phyloP scores from a whole-genome alignment of 2,797 vertebrate species.

The Neosalanx taihuensis region DNA sequence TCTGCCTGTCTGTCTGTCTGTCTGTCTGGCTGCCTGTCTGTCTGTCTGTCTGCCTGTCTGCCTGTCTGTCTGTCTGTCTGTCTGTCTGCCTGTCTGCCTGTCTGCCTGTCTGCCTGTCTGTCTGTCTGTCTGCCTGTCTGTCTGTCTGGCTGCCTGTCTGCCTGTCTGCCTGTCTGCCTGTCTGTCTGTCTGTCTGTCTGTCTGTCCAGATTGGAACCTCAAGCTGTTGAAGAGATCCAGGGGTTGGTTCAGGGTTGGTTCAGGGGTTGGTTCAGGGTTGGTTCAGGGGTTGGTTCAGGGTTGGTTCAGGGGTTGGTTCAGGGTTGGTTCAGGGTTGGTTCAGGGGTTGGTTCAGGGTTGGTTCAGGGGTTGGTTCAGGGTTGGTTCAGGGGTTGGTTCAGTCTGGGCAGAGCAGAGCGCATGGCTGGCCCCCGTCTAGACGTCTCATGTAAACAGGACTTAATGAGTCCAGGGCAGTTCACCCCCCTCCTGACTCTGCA shows the following conservation, averaged over 20 bases:
- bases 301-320: too few species aligned
- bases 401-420: slow-evolving; percentile 54
- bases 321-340: too few species aligned
- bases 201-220: slow-evolving; percentile 64
- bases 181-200: too few species aligned
- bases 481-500: not conserved
- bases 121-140: slow-evolving; percentile 43
- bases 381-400: slow-evolving; percentile 28
- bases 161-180: too few species aligned
- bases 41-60: slow-evolving; percentile 10
- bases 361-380: too few species aligned
- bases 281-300: too few species aligned
- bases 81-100: too few species aligned
- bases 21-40: slow-evolving; percentile 49
- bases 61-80: too few species aligned
- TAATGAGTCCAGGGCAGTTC: slow-evolving; percentile 54
- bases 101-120: slow-evolving; percentile 11
- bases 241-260: slow-evolving; percentile 30
- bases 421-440: slow-evolving; percentile 61
- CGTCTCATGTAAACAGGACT: slow-evolving; percentile 65
- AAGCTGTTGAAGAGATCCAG: slow-evolving; percentile 27
- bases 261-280: too few species aligned
- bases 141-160: slow-evolving; percentile 9
- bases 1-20: slow-evolving; percentile 24
- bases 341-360: too few species aligned